These are phyloP conservation scores for Stenodema calcarata DNA, from an alignment of 2,888 invertebrate genomes.

Conservation along the genomic window DNA sequence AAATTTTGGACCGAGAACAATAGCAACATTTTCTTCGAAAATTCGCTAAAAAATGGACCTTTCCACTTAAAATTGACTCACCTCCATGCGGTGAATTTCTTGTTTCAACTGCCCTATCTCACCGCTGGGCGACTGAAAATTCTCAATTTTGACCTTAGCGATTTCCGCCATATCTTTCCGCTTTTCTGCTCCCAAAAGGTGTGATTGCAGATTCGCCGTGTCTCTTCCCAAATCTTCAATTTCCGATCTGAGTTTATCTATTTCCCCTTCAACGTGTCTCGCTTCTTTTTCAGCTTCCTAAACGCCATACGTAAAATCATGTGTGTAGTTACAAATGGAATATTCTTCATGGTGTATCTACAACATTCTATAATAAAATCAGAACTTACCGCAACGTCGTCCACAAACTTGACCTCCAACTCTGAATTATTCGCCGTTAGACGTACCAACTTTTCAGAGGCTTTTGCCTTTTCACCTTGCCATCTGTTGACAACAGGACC, in stretches of 20 bases:
- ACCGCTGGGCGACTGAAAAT: conserved; percentile 71
- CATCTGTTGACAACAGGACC: conserved; percentile 23
- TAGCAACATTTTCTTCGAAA: too few relatives aligned
- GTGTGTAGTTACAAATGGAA: too few relatives aligned
- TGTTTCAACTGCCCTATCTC: conserved; percentile 78
- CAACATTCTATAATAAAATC: too few relatives aligned
- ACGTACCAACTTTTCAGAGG: conserved; percentile 16
- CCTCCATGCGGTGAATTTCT: conserved; percentile 86
- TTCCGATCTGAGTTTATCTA: conserved; percentile 71
- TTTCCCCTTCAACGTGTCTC: conserved; percentile 72
- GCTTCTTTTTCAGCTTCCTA: conserved; percentile 75
- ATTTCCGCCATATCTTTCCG: conserved; percentile 76
- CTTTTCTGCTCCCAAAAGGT: conserved; percentile 81
- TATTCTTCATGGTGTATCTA: too few relatives aligned
- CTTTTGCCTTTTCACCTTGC: conserved; percentile 21
- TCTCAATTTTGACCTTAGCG: conserved; percentile 71
- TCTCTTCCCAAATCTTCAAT: conserved; percentile 71
- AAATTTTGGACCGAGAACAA: too few relatives aligned
- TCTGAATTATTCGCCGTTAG: conserved; percentile 7
- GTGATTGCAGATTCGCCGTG: conserved; percentile 69
- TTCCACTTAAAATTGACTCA: too few relatives aligned
- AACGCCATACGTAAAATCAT: too few relatives aligned
- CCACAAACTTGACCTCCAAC: conserved; percentile 23
- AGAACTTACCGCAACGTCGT: conserved; percentile 17
- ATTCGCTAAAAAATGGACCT: too few relatives aligned